Base-by-base conservation (phyloP, 1,140 invertebrate species). In the Drosophila bipectinata region DNA sequence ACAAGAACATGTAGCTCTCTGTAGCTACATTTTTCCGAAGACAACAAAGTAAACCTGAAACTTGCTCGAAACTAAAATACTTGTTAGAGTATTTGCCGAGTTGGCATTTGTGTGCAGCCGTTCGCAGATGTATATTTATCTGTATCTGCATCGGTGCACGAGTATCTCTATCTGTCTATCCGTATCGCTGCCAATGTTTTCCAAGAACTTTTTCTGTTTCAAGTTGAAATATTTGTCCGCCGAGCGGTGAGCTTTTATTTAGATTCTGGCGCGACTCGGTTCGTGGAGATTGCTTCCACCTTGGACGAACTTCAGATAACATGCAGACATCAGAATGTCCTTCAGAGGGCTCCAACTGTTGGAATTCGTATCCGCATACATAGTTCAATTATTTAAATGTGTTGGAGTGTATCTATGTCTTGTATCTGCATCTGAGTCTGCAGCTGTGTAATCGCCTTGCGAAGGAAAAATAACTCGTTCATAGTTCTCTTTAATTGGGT, bases 161-260 rank as follows among this genome's bases (percentile, higher is more conserved):
- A 6, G 26, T 28, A 28, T 28, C 26, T 28, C 5, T 7, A 28
- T 28, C 26, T 28, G 26, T 1, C 6, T 28, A 7, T 28, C 26
- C 26, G 26, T 6, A 6, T 28, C 26, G 26, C 26, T 28, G 26
- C 26, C 26, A 28, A 28, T 28, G 26, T 18, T 24, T 78, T 85
- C 62, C 77, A 68, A 85, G 80, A 84, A 85, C 59, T 60, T 78
- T 78, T 67, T 56, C 28, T 52, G 41, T 63, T 60, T 82, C 69
- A 63, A 74, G 45, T 74, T 74, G 59, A 63, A 73, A 73, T 63
- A 56, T 74, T 75, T 53, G 62, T 73, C 41, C 37, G 62, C 56
- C 68, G 72, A 53, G 61, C 56, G 59, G 39, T 26, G 44, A 66
- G 62, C 62, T 66, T 66, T 59, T 51, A 55, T 69, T 57, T 44